A percentile compares a stretch with the other conserved stretches of the same genome.
Evolutionary conservation across 2,888 invertebrate genomes (phyloP).

Genomic region (Drosophila merina): DNA sequence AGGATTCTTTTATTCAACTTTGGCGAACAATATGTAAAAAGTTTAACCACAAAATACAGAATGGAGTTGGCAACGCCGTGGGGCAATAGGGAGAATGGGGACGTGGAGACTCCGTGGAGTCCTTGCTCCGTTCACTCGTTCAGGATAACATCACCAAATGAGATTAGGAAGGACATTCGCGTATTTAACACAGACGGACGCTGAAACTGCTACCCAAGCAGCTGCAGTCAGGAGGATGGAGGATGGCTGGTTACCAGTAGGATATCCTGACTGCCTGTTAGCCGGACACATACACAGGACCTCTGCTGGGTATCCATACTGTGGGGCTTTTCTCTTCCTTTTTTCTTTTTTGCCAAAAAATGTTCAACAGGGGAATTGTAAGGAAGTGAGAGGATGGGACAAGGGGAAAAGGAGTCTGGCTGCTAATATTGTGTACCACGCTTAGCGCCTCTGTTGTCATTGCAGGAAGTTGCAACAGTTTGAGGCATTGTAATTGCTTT

Average conservation of each 20-base stretch:
- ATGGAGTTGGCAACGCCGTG: constrained; percentile 53
- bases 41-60: constrained; percentile 59
- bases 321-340: constrained; percentile 24
- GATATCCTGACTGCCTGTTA: constrained; percentile 77
- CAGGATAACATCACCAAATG: constrained; percentile 77
- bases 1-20: constrained; percentile 29
- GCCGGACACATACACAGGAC: constrained; percentile 48
- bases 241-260: constrained; percentile 57
- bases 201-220: constrained; percentile 37
- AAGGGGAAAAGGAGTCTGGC: constrained; percentile 13
- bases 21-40: constrained; percentile 67
- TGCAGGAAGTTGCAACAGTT: constrained; percentile 78
- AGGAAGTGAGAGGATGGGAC: neutral
- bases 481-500: constrained; percentile 81
- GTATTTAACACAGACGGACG: constrained; percentile 69
- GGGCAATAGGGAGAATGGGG: neutral
- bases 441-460: constrained; percentile 69
- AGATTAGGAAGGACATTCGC: constrained; percentile 82
- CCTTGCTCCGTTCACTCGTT: constrained; percentile 47
- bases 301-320: constrained; percentile 24
- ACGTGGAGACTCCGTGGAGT: constrained; percentile 16
- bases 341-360: constrained; percentile 19
- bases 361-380: constrained; percentile 20
- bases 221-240: constrained; percentile 30
- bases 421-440: constrained; percentile 67